Base-by-base conservation (phyloP, 2,888 invertebrate genomes). In the Drosophila subsilvestris region DNA sequence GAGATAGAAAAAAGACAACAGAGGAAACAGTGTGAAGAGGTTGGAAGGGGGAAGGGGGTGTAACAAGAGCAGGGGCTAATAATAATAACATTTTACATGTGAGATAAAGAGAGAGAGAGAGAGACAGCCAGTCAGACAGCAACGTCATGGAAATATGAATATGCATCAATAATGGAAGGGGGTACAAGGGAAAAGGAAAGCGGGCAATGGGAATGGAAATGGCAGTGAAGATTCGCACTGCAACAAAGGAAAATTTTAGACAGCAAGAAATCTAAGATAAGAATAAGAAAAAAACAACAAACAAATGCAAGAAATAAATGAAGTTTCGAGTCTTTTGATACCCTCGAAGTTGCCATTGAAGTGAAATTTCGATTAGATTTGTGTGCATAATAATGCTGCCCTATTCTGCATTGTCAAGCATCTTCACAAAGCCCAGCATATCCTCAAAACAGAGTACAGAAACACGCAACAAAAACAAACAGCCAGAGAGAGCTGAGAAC, bases 71-170 rank as follows among this genome's bases (percentile, higher is more conserved):
- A 63, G 53, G 53, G 70, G 82, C 88, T 86, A 86, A 80, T 84
- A 82, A 82, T 77, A 86, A 88, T 80, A 71, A 37, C 37, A 37
- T 37, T 86, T 79, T 73, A 79, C 83, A 82, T 82, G 85, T 78
- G 86, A 51, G 79, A 73, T 76, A 69, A 75, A 14, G 7, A 73
- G 85, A 69, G 75, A 69, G 58, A 45, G 55, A 27, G 75, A 32
- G 12, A 73, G 85, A 67, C 72, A 69, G 61, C 43, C 55, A 27
- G 57, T n/a, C 55, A 37, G 32, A 32, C 80, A 84, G 75, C 78
- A 67, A 65, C 66, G 76, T 70, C 76, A 72, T 63, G 55, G 82
- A 87, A 81, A 79, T 87, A 82, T 82, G 79, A 82, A 82, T 88
- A 82, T 88, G 86, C 83, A 79, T 63, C 27, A 62, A 62, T 48